These are phyloP conservation scores for Polypterus bichir DNA, from an alignment of 2,113 vertebrate genomes.

Conservation along the genomic window DNA sequence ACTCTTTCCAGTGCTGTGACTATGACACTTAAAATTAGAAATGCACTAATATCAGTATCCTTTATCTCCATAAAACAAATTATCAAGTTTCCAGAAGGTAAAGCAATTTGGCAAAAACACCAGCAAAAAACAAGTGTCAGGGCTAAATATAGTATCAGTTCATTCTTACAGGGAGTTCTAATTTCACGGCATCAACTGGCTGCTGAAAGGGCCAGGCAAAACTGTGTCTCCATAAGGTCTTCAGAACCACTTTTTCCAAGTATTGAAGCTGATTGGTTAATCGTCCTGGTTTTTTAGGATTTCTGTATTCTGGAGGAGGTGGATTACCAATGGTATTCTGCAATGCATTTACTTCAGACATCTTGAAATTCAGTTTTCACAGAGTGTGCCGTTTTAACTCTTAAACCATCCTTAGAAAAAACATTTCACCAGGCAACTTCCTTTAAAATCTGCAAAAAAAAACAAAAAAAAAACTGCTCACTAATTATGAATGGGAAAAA, in stretches of 20 bases:
- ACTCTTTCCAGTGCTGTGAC: too few relatives aligned
- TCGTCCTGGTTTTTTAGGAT: slow-evolving; percentile 52
- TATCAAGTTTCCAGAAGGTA: neutral
- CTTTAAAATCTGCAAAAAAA: too few relatives aligned
- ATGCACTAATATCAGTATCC: too few relatives aligned
- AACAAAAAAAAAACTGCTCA: too few relatives aligned
- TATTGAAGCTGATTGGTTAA: slow-evolving; percentile 81
- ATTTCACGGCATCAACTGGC: slow-evolving; percentile 77
- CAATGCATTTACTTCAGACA: slow-evolving; percentile 48
- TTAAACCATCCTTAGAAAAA: too few relatives aligned
- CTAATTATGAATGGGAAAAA: too few relatives aligned
- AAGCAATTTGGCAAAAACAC: neutral
- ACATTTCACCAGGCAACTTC: too few relatives aligned
- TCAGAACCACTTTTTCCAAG: slow-evolving; percentile 70
- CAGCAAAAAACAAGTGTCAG: neutral
- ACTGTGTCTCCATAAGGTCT: slow-evolving; percentile 69
- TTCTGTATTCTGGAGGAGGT: slow-evolving; percentile 66
- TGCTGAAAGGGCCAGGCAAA: slow-evolving; percentile 86
- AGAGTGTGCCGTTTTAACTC: slow-evolving; percentile 1
- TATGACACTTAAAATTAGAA: too few relatives aligned
- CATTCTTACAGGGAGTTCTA: slow-evolving; percentile 75
- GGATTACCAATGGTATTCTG: slow-evolving; percentile 52
- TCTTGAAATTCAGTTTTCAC: slow-evolving; percentile 24
- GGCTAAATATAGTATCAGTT: neutral
- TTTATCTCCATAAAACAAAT: too few relatives aligned